phyloP scores from a whole-genome alignment of 2,888 invertebrate species.

The Drosophila yooni region DNA sequence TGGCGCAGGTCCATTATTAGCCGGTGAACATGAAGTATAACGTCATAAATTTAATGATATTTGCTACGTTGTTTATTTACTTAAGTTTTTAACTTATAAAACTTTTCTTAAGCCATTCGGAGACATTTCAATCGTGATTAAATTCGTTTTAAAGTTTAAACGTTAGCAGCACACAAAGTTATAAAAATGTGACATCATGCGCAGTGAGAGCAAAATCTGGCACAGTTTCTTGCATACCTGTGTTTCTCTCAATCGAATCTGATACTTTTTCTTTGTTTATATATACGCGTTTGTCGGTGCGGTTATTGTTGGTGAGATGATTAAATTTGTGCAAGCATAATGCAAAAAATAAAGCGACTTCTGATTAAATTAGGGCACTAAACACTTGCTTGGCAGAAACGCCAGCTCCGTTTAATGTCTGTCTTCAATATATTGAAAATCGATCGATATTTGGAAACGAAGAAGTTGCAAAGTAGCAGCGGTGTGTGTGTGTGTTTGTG shows the following conservation, averaged over 20 bases:
- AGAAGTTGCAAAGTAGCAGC: slow-evolving; percentile 67
- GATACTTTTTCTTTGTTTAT: slow-evolving; percentile 73
- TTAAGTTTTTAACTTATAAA: background rate
- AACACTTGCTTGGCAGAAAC: slow-evolving; percentile 18
- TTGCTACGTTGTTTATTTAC: background rate
- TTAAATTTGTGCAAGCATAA: slow-evolving; percentile 53
- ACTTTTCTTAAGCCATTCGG: background rate
- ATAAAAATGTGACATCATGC: slow-evolving; percentile 50
- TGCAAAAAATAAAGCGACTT: slow-evolving; percentile 49
- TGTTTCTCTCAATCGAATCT: slow-evolving; percentile 28
- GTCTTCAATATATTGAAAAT: slow-evolving; percentile 44
- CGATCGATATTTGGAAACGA: slow-evolving; percentile 67
- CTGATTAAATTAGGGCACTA: slow-evolving; percentile 35
- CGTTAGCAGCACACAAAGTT: background rate
- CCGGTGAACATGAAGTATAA: slow-evolving; percentile 21
- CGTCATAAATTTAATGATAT: slow-evolving; percentile 21
- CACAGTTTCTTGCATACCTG: slow-evolving; percentile 33
- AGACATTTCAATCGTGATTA: background rate
- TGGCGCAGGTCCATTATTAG: slow-evolving; percentile 8
- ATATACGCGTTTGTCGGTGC: slow-evolving; percentile 59
- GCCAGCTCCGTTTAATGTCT: slow-evolving; percentile 31
- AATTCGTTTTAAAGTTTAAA: background rate
- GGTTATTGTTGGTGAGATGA: slow-evolving; percentile 52
- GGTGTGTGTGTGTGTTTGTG: slow-evolving; percentile 37
- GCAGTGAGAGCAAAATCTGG: slow-evolving; percentile 41